A percentile compares a stretch with the other conserved stretches of the same genome.
These are phyloP conservation scores for Drosophila maculinotata DNA, from an alignment of 2,888 invertebrate species.

Conservation along the genomic window DNA sequence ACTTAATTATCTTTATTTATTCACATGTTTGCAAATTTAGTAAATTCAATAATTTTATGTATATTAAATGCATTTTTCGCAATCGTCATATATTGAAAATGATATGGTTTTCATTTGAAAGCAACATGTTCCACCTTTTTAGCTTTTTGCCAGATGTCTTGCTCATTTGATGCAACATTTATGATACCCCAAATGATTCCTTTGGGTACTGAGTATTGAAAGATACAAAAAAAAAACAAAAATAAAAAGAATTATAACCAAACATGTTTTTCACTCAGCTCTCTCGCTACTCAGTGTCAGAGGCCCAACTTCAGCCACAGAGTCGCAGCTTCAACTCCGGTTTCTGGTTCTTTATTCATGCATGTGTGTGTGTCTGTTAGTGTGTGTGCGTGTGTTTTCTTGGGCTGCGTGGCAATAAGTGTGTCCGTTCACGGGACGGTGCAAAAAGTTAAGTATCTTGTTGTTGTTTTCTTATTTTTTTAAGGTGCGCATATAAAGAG, in stretches of 20 bases:
- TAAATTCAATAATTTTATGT: too few species aligned
- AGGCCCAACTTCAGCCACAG: conserved; percentile 37
- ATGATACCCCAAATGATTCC: not conserved
- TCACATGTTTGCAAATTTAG: too few species aligned
- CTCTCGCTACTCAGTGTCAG: conserved; percentile 44
- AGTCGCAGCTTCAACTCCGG: conserved; percentile 70
- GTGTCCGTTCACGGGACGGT: conserved; percentile 67
- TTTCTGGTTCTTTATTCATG: conserved; percentile 49
- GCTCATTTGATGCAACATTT: too few species aligned
- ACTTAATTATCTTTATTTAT: too few species aligned
- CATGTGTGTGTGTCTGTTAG: conserved; percentile 15
- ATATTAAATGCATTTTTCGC: too few species aligned
- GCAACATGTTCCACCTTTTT: too few species aligned
- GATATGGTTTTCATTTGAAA: too few species aligned
- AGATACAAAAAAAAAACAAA: conserved; percentile 23
- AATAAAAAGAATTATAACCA: conserved; percentile 79
- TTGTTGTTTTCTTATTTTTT: conserved; percentile 56
- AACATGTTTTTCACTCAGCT: conserved; percentile 75
- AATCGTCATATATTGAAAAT: too few species aligned
- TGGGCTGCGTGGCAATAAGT: conserved; percentile 73
- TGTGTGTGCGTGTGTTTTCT: conserved; percentile 38
- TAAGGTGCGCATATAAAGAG: conserved; percentile 76
- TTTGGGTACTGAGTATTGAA: conserved; percentile 29
- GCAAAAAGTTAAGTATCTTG: conserved; percentile 73
- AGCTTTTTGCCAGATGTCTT: too few species aligned